Evolutionary conservation across 2,113 vertebrate genomes (phyloP), one percentile per base, ranked within the genome.

Genomic region (Macheiramphus alcinus): DNA sequence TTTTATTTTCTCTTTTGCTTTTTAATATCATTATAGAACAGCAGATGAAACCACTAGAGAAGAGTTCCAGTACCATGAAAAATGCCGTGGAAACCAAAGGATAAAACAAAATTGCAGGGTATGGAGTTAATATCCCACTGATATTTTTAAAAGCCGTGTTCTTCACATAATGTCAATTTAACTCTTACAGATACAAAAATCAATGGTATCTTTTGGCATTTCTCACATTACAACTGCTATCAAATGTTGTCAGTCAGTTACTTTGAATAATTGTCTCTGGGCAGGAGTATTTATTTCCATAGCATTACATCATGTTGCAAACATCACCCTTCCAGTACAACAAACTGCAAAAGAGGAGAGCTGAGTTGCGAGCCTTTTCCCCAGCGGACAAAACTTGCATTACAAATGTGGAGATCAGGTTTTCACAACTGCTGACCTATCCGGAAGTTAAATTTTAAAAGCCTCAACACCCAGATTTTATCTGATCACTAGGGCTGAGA

Each of bases 391-490:
- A 93, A 85, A 80, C 40, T 72, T 72, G 22, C 32, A 72, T 75
- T 81, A 65, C 25, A 27, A 65, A 38, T 32, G 40, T 32, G 38
- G 34, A 85, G 56, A 75, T 79, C 47, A 61, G 21, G 11, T 90
- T 91, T 93, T 76, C 66, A 82, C 40, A 61, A 84, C 31, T 47
- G 27, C 25, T 79, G 56, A 75, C 48, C 48, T 56, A 65, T 20
- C 31, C 79, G 21, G 36, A 91, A 79, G 76, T 87, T 91, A 68
- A 79, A 88, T 85, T 96, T 95, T 65, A 43, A 80, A 91, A 90
- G 11, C 21, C 40, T 82, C 56, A 34, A 31, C 3, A 10, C 16
- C 71, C 68, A 53, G 19, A 85, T 93, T 95, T 91, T 88, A 43
- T 85, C 48, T 75, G 31, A 65, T 73, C 15, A n/a, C 48, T 36